Percentiles rank a stretch among this genome's conserved stretches.
Evolutionary conservation across 2,797 vertebrate genomes (phyloP).

Genomic region (Peromyscus aztecus): DNA sequence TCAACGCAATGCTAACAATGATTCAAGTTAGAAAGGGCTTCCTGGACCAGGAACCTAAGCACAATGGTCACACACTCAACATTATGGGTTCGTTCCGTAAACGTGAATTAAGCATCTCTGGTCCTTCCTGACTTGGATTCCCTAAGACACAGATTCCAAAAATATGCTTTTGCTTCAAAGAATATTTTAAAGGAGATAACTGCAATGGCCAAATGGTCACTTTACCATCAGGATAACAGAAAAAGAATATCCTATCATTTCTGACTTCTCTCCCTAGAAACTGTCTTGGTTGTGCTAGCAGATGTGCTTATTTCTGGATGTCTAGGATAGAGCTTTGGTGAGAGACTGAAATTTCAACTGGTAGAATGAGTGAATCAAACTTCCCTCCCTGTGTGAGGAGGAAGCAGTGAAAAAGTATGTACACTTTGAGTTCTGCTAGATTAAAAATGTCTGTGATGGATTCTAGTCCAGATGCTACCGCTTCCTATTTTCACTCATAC

Average conservation of each 20-base stretch:
- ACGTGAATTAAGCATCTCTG: neutral
- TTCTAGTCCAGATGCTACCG: neutral
- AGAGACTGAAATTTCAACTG: neutral
- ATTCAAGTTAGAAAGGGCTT: neutral
- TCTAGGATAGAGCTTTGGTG: neutral
- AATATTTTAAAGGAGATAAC: neutral
- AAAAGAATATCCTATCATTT: neutral
- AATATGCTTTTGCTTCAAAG: neutral
- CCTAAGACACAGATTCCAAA: neutral
- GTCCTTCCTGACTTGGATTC: neutral
- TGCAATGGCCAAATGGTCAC: neutral
- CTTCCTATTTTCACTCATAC: neutral
- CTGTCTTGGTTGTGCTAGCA: neutral
- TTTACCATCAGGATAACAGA: neutral
- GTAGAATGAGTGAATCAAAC: neutral
- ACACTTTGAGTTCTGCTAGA: neutral
- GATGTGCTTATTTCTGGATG: no score
- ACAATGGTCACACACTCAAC: neutral
- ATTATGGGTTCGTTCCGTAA: neutral
- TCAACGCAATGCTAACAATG: neutral
- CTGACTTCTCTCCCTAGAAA: neutral
- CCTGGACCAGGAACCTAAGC: no score
- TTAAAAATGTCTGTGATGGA: neutral
- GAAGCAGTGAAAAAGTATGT: neutral
- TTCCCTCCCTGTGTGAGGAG: no score